These are phyloP conservation scores for Sinhomidia bicolor DNA, from an alignment of 2,888 invertebrate genomes.

Conservation along the genomic window DNA sequence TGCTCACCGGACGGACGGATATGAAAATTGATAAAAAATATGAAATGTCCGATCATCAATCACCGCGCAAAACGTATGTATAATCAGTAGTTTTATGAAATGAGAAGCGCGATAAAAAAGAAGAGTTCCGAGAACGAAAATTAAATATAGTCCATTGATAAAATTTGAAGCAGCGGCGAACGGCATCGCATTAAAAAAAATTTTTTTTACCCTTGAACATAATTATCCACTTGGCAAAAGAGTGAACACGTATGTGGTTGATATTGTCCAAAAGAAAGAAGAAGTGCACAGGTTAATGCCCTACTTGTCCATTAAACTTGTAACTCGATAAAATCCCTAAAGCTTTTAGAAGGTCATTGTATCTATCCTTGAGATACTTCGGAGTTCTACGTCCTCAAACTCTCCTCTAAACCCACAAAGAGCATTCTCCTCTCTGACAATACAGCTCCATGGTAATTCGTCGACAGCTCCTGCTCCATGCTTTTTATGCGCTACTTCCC, in stretches of 20 bases:
- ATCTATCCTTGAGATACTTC: slow-evolving; percentile 77
- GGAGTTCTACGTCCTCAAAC: slow-evolving; percentile 77
- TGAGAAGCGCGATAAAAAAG: too few species aligned
- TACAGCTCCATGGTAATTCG: not conserved
- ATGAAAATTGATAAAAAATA: too few species aligned
- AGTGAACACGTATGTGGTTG: too few species aligned
- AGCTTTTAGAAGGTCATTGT: slow-evolving; percentile 74
- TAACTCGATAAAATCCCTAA: slow-evolving; percentile 25
- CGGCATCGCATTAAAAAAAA: too few species aligned
- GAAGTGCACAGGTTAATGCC: slow-evolving; percentile 68
- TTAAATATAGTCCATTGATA: too few species aligned
- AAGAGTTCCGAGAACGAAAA: too few species aligned
- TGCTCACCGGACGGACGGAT: too few species aligned
- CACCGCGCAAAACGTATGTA: too few species aligned
- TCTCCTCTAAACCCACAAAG: slow-evolving; percentile 73
- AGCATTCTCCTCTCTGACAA: slow-evolving; percentile 55
- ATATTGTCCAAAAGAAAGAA: not conserved
- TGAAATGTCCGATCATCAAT: too few species aligned
- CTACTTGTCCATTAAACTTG: slow-evolving; percentile 77
- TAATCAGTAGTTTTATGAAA: too few species aligned
- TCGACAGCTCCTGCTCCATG: not conserved
- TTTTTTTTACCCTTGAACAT: slow-evolving; percentile 55
- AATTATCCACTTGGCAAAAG: slow-evolving; percentile 55
- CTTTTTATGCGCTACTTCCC: not conserved
- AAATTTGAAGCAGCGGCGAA: too few species aligned